Evolutionary conservation across 1,140 invertebrate species (phyloP).

Genomic region (Halesus radiatus): DNA sequence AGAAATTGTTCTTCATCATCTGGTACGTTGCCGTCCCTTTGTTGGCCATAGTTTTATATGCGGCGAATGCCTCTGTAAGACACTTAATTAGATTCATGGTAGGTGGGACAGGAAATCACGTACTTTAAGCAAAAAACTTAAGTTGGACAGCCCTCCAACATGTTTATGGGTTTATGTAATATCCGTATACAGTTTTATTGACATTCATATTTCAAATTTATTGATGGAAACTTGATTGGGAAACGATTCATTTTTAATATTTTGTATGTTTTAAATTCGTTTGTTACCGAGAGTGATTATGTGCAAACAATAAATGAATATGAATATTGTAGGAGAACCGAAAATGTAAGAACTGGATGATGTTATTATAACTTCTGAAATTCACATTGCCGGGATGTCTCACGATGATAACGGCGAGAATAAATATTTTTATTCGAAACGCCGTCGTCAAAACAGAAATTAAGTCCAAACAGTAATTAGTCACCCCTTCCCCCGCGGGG

Average conservation of each 20-base stretch:
- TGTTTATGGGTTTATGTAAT: too few species aligned
- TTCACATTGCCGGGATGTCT: not conserved
- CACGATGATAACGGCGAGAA: constrained; percentile 38
- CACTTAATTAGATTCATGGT: not conserved
- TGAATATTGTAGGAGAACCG: too few species aligned
- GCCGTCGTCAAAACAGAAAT: constrained; percentile 58
- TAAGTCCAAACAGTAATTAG: constrained; percentile 58
- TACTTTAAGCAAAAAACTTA: not conserved
- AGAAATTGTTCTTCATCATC: constrained; percentile 23
- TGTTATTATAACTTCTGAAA: constrained; percentile 10
- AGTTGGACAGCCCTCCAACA: too few species aligned
- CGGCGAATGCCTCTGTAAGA: not conserved
- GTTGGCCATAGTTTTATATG: constrained; percentile 15
- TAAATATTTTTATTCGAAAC: constrained; percentile 57
- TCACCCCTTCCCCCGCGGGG: constrained; percentile 45
- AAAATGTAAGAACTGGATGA: not conserved
- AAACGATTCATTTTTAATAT: too few species aligned
- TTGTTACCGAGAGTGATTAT: too few species aligned
- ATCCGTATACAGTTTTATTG: too few species aligned
- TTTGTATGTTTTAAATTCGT: too few species aligned
- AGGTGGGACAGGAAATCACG: not conserved
- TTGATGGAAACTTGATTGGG: too few species aligned
- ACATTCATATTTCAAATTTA: too few species aligned
- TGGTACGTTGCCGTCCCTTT: not conserved
- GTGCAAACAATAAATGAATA: too few species aligned